phyloP scores from a whole-genome alignment of 1,140 invertebrate species.

The Drosophila parabipectinata region DNA sequence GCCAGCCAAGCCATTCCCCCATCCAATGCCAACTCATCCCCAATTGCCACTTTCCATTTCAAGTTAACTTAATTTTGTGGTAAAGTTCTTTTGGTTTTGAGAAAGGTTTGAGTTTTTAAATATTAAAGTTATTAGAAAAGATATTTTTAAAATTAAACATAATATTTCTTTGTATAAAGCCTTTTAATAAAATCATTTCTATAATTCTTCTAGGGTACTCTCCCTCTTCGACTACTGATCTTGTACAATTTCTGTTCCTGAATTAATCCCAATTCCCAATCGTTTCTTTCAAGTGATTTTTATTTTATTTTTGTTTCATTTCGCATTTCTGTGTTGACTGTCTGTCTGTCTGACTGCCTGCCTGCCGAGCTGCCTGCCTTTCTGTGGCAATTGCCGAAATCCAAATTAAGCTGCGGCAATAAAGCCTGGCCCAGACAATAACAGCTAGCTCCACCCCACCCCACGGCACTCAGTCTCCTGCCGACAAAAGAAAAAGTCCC shows the following conservation, averaged over 20 bases:
- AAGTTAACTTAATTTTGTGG: not conserved
- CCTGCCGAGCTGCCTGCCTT: constrained; percentile 1
- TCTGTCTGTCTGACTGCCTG: not conserved
- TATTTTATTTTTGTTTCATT: constrained; percentile 19
- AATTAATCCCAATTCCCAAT: constrained; percentile 11
- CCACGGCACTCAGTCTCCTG: not conserved
- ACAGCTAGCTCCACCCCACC: constrained; percentile 10
- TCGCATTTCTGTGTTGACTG: not conserved
- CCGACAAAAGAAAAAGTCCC: not conserved
- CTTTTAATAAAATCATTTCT: too few relatives aligned
- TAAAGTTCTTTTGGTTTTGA: too few relatives aligned
- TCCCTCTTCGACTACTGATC: not conserved
- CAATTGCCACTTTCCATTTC: constrained; percentile 5
- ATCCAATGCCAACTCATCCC: not conserved
- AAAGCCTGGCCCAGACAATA: constrained; percentile 49
- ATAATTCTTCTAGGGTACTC: not conserved
- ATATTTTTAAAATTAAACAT: too few relatives aligned
- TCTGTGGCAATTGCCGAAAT: constrained; percentile 46
- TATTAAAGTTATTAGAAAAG: too few relatives aligned
- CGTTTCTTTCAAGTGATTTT: constrained; percentile 31
- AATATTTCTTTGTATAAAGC: too few relatives aligned
- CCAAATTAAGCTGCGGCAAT: constrained; percentile 58
- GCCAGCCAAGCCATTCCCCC: not conserved
- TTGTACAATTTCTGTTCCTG: not conserved
- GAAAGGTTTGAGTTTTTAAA: too few relatives aligned